phyloP scores from a whole-genome alignment of 1,140 invertebrate genomes.

The Trichonephila clavata region DNA sequence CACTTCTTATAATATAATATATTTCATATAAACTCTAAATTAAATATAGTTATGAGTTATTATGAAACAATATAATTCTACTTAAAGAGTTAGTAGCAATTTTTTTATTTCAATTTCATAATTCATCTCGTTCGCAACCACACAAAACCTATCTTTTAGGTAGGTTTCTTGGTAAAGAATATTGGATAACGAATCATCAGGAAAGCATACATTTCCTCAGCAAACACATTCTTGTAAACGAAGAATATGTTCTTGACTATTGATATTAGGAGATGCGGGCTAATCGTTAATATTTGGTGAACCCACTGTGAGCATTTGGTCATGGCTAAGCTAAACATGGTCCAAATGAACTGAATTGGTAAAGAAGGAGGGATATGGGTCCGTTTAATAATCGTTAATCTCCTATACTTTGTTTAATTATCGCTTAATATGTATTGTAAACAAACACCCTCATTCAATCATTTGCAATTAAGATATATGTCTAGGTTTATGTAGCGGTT shows the following conservation, averaged over 20 bases:
- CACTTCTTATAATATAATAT: no score
- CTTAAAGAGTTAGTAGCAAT: no score
- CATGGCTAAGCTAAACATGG: neutral
- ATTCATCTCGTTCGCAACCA: neutral
- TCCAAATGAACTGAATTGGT: neutral
- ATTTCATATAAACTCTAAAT: no score
- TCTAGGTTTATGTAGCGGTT: no score
- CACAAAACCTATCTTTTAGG: no score
- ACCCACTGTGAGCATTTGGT: neutral
- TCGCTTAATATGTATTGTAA: no score
- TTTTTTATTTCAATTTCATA: neutral
- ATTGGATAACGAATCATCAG: neutral
- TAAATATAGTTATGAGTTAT: no score
- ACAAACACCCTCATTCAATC: no score
- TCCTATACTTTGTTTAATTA: no score
- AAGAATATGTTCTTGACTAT: neutral
- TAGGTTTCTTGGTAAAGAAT: neutral
- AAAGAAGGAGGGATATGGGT: neutral
- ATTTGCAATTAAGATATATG: no score
- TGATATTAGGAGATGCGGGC: neutral
- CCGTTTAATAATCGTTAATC: no score
- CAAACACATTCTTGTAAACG: neutral
- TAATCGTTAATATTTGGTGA: neutral
- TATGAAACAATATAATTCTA: no score
- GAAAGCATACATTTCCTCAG: neutral